These are phyloP conservation scores for Caenorhabditis sp. DNA, from an alignment of 2,888 invertebrate species.

Conservation along the genomic window DNA sequence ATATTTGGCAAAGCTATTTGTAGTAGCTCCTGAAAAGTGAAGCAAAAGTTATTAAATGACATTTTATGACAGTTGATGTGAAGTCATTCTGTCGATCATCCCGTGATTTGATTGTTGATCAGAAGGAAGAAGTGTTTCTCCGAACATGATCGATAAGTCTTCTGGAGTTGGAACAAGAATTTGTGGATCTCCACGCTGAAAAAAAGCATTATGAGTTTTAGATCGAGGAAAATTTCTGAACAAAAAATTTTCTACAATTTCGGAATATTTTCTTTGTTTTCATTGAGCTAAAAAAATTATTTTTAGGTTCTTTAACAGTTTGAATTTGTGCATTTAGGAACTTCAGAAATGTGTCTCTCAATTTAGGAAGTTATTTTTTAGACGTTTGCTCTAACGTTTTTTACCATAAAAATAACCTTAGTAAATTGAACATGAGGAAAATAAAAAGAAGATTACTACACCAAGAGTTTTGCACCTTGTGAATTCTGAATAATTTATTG, in stretches of 20 bases:
- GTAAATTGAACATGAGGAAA: too few relatives aligned
- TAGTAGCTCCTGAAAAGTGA: background rate
- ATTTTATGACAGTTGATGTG: background rate
- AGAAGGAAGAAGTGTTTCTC: background rate
- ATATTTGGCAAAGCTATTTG: background rate
- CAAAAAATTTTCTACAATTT: background rate
- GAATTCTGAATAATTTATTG: too few relatives aligned
- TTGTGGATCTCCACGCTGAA: constrained; percentile 25
- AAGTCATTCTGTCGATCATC: background rate
- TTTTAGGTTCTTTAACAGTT: too few relatives aligned
- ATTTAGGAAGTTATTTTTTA: too few relatives aligned
- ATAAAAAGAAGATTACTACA: too few relatives aligned
- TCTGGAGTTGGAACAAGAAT: constrained; percentile 29
- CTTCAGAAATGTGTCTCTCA: too few relatives aligned
- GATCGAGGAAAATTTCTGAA: background rate
- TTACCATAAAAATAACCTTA: too few relatives aligned
- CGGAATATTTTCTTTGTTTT: too few relatives aligned
- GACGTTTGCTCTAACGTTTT: too few relatives aligned
- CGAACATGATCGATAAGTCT: constrained; percentile 30
- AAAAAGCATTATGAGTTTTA: background rate
- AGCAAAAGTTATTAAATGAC: background rate
- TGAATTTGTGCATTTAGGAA: too few relatives aligned
- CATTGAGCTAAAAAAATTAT: too few relatives aligned
- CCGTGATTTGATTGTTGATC: constrained; percentile 5
- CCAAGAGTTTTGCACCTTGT: too few relatives aligned